A percentile compares a stretch with the other conserved stretches of the same genome.
Conservation (phyloP, 2,113 vertebrate genomes). For the Origma solitaria region DNA sequence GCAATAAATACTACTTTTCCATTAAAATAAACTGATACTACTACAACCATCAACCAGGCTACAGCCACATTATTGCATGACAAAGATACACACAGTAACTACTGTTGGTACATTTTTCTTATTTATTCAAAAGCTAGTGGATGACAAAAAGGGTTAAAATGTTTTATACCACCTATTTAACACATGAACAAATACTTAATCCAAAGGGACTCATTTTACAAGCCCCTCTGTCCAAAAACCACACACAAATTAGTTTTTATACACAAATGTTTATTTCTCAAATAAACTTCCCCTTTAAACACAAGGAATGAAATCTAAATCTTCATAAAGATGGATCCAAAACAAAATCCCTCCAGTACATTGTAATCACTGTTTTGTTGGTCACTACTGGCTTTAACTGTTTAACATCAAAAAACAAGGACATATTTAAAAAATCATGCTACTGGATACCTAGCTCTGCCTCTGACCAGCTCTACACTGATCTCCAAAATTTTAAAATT, state of each 20-base stretch:
- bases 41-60: neutral
- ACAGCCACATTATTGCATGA: neutral
- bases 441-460: constrained; percentile 76
- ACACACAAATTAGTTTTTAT: constrained; percentile 80
- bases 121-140: constrained; percentile 72
- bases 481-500: constrained; percentile 72
- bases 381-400: constrained; percentile 78
- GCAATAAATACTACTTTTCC: neutral
- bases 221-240: constrained; percentile 71
- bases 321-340: constrained; percentile 78
- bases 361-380: constrained; percentile 73
- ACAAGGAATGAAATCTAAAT: constrained; percentile 82
- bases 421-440: constrained; percentile 80
- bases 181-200: constrained; percentile 63
- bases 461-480: constrained; percentile 70
- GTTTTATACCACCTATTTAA: constrained; percentile 53
- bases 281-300: constrained; percentile 90
- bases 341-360: constrained; percentile 74
- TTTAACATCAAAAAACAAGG: constrained; percentile 79
- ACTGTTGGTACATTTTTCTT: constrained; percentile 46
- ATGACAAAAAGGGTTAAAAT: constrained; percentile 70
- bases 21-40: neutral
- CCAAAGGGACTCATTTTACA: constrained; percentile 60
- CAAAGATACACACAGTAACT: constrained; percentile 57
- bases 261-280: constrained; percentile 98